A percentile compares a stretch with the other conserved stretches of the same genome.
Evolutionary conservation across 2,113 vertebrate species (phyloP).

Genomic region (Sylvietta virens): DNA sequence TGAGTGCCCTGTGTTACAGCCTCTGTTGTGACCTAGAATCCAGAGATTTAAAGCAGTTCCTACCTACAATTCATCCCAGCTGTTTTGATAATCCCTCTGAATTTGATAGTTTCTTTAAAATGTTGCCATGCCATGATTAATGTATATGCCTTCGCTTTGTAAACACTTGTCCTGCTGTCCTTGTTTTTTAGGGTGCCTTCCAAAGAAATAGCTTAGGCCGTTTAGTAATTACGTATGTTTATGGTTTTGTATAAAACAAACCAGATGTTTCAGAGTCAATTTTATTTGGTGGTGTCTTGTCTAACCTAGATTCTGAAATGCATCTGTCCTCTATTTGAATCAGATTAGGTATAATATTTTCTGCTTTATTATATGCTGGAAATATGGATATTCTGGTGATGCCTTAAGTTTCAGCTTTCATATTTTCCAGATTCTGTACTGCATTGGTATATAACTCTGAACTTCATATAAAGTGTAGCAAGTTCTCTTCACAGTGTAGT

Average conservation of each 20-base stretch:
- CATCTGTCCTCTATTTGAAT: not conserved
- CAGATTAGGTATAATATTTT: not conserved
- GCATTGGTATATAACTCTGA: not conserved
- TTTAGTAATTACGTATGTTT: not conserved
- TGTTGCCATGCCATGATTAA: not conserved
- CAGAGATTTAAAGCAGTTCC: constrained; percentile 16
- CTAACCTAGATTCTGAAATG: not conserved
- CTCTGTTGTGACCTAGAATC: not conserved
- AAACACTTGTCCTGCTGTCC: constrained; percentile 14
- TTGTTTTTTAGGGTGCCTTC: not conserved
- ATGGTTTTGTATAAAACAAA: not conserved
- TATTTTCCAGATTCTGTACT: not conserved
- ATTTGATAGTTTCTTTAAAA: constrained; percentile 26
- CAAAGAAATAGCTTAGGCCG: not conserved
- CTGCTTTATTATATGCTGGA: not conserved
- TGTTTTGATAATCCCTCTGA: constrained; percentile 36
- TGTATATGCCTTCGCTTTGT: not conserved
- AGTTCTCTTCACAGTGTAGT: not conserved
- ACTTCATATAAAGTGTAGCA: not conserved
- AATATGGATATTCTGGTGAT: not conserved
- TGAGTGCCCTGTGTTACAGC: not conserved
- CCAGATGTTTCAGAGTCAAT: not conserved
- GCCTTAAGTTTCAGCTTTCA: not conserved
- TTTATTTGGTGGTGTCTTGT: not conserved
- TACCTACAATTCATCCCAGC: constrained; percentile 1